Conservation (phyloP, 2,113 vertebrate species). For the Archilochus colubris region DNA sequence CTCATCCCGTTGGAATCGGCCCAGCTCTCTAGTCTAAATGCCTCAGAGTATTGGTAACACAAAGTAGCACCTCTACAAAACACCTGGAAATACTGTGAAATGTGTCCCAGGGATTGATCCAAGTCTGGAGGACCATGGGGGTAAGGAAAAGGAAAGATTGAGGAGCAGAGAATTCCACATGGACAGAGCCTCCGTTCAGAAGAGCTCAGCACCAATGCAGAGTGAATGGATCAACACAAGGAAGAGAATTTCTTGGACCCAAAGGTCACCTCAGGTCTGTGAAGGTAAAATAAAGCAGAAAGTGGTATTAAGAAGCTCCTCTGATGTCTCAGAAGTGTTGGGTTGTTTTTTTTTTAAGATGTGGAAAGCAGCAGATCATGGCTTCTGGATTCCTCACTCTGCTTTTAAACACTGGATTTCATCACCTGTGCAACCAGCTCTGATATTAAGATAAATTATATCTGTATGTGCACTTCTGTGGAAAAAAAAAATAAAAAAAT, state of each 20-base stretch:
- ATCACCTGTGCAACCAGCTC: background rate
- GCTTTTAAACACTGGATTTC: background rate
- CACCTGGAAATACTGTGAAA: background rate
- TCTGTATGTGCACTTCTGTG: background rate
- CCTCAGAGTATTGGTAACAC: background rate
- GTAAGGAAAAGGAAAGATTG: background rate
- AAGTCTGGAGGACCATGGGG: background rate
- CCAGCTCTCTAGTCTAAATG: no score
- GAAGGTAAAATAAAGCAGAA: background rate
- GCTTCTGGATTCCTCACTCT: background rate
- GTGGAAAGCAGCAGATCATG: background rate
- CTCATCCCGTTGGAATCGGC: no score
- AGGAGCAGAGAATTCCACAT: rapidly evolving
- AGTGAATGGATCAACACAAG: rapidly evolving
- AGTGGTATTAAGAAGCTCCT: background rate
- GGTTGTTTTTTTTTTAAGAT: background rate
- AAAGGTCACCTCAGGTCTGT: background rate
- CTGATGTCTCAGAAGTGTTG: background rate
- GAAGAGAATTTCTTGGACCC: background rate
- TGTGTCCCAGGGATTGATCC: background rate
- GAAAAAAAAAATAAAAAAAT: no score
- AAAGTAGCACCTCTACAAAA: background rate
- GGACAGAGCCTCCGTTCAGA: background rate
- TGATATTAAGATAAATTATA: background rate
- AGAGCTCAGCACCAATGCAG: background rate